Base-by-base conservation (phyloP, 23 tunicate species). In the Ciona savignyi region DNA sequence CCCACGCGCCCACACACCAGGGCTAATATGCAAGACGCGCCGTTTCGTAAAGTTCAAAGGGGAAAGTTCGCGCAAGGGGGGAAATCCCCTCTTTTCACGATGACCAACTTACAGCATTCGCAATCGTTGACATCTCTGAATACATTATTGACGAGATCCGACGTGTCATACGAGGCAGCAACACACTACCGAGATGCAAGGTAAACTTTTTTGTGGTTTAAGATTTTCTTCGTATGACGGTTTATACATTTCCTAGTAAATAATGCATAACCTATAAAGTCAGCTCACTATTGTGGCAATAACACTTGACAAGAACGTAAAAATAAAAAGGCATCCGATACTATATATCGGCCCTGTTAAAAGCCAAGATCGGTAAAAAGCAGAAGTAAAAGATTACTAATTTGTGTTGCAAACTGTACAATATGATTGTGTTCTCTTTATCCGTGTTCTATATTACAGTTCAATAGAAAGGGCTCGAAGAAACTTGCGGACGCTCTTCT, bases 401-500 rank as follows among this genome's bases (percentile, higher is more conserved):
- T n/a, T n/a, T n/a, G n/a, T n/a, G n/a, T n/a, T n/a, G n/a, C n/a
- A n/a, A n/a, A n/a, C n/a, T n/a, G n/a, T n/a, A n/a, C n/a, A n/a
- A n/a, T n/a, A n/a, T n/a, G n/a, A n/a, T n/a, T n/a, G n/a, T n/a
- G n/a, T n/a, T n/a, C n/a, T n/a, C n/a, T n/a, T n/a, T n/a, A n/a
- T n/a, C n/a, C n/a, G n/a, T n/a, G n/a, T n/a, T n/a, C n/a, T n/a
- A n/a, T n/a, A n/a, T 42, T 42, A 42, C 56, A 42, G 56, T 42
- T 9, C 56, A 9, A 42, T 42, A 9, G 56, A 42, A 15, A 9
- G 68, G 68, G 87, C 87, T 1, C 68, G 74, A 35, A 60, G 77
- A 74, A 74, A 82, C 70, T 23, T 81, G 27, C 28, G 74, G 24
- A 78, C 96, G n/a, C 23, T 88, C 24, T 88, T 88, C 66, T 80